Percentiles rank a stretch among this genome's conserved stretches.
These are phyloP conservation scores for Prunella himalayana DNA, from an alignment of 2,113 vertebrate genomes.

Conservation along the genomic window DNA sequence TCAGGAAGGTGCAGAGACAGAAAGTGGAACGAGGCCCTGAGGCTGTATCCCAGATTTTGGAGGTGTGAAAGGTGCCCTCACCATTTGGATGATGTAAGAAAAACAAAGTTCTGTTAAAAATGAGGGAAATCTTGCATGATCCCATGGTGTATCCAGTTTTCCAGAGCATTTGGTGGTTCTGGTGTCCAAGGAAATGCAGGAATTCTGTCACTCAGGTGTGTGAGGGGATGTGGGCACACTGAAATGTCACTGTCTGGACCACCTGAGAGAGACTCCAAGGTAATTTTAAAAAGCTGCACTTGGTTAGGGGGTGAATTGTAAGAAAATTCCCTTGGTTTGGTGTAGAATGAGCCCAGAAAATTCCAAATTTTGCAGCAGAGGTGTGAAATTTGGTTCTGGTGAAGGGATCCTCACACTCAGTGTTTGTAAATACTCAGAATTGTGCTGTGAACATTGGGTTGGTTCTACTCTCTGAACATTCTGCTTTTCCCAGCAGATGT, in stretches of 20 bases:
- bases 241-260: neutral
- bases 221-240: neutral
- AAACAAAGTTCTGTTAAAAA: neutral
- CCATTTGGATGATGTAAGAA: neutral
- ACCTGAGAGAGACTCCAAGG: neutral
- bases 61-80: neutral
- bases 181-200: neutral
- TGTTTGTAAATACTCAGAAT: neutral
- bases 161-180: neutral
- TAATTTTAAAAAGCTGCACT: neutral
- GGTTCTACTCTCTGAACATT: neutral
- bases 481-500: neutral
- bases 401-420: fast-evolving
- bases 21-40: neutral
- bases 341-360: fast-evolving
- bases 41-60: neutral
- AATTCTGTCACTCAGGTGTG: neutral
- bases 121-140: fast-evolving
- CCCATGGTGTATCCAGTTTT: fast-evolving
- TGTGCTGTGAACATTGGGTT: neutral
- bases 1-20: neutral
- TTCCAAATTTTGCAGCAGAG: fast-evolving
- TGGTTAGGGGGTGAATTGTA: neutral
- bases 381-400: neutral
- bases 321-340: neutral